Evolutionary conservation across 2,797 vertebrate species (phyloP), one percentile per base, ranked within the genome.

Genomic region (Crocodylus rhombifer): DNA sequence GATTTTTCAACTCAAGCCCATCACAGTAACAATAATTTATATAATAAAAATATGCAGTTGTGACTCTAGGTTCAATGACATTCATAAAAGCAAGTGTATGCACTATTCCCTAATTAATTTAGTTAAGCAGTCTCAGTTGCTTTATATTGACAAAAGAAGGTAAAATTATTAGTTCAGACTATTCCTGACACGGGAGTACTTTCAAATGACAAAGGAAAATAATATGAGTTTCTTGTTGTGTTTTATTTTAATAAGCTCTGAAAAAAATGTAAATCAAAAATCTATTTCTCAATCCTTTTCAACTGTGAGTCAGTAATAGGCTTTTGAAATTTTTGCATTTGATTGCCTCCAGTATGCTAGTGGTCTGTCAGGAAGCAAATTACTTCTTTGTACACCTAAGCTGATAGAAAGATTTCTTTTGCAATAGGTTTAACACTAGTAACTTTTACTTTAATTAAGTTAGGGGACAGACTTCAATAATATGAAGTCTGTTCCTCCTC

Each of bases 331-430:
- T 62, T 77, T 73, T 91, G 64, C 51, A 62, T 95, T 91, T 93
- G 84, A 88, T 92, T 92, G 56, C 90, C 36, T 96, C 74, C 86
- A 83, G 51, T 84, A 65, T 86, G 81, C 86, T 76, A 65, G 26
- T 82, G 80, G 82, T 79, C 74, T 94, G 75, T 85, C 86, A 80
- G 85, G 80, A 92, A 93, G 87, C 76, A 92, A 95, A 96, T 95
- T 96, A 86, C 79, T 82, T 51, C 94, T 88, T 91, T 93, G 80
- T 80, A 86, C 23, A 77, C 30, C 13, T 1, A 2, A 88, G 51
- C 26, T 82, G 69, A 90, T 84, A 80, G n/a, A 73, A 87, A 90
- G 64, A 64, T 80, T 88, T 87, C 62, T 83, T 91, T 67, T 80
- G 65, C 85, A 88, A 67, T 82, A 77, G 18, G 21, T 80, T 96